A percentile compares a stretch with the other conserved stretches of the same genome.
These are phyloP conservation scores for Lysandra bellargus DNA, from an alignment of 2,888 invertebrate genomes.

Conservation along the genomic window DNA sequence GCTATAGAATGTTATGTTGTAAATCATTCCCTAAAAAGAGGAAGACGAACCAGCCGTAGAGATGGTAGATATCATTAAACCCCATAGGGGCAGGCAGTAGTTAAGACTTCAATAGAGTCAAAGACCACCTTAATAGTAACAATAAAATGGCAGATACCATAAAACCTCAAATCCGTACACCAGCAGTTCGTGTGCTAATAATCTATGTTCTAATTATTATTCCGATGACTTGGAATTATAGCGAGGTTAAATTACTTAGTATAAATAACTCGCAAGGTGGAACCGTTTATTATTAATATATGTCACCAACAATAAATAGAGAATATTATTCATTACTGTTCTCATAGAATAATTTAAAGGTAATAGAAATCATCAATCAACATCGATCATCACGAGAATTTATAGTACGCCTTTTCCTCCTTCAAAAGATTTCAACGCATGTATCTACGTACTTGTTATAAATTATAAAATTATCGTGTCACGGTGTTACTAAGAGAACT, in stretches of 20 bases:
- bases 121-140: background rate
- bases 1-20: background rate
- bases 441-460: background rate
- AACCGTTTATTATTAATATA: conserved; percentile 26
- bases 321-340: conserved; percentile 25
- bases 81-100: background rate
- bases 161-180: background rate
- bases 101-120: background rate
- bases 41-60: background rate
- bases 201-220: conserved; percentile 17
- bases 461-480: too few species aligned
- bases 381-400: background rate
- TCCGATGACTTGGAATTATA: conserved; percentile 27
- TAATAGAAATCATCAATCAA: background rate
- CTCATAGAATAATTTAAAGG: background rate
- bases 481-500: too few species aligned
- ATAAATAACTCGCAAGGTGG: conserved; percentile 22
- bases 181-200: background rate
- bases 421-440: background rate
- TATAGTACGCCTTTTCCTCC: background rate
- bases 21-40: background rate
- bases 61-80: background rate
- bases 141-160: background rate
- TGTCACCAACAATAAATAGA: background rate
- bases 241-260: conserved; percentile 21